Conservation (phyloP, 2,888 invertebrate genomes). For the Caenorhabditis uteleia region DNA sequence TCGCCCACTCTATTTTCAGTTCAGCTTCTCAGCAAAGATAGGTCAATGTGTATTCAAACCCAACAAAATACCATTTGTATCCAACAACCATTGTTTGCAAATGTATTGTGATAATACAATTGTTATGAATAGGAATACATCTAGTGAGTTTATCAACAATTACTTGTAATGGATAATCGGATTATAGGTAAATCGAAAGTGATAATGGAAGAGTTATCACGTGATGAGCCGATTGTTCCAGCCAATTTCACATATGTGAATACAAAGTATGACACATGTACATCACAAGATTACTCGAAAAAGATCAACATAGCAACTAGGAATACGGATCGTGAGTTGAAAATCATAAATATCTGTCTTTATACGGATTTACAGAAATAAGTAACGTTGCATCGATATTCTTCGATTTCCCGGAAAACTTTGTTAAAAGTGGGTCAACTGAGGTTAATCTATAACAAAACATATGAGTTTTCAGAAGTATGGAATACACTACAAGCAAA, state of each 20-base stretch:
- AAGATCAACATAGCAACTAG: no score
- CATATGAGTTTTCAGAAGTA: conserved; percentile 11
- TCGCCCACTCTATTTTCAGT: background rate
- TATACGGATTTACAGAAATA: background rate
- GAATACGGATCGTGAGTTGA: no score
- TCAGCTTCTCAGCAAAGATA: conserved; percentile 4
- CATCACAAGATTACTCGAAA: no score
- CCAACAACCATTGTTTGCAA: conserved; percentile 32
- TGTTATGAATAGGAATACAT: conserved; percentile 7
- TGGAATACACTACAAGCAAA: conserved; percentile 26
- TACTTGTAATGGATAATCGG: no score
- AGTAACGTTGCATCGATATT: conserved; percentile 9
- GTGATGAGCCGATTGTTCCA: no score
- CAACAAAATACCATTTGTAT: conserved; percentile 18
- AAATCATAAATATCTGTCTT: no score
- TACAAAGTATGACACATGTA: no score
- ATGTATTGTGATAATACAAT: conserved; percentile 43
- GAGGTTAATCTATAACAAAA: background rate
- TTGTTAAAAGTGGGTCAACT: conserved; percentile 9
- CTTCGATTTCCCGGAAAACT: conserved; percentile 12
- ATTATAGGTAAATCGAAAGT: no score
- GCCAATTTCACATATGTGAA: no score
- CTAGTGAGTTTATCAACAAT: no score
- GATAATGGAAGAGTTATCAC: no score
- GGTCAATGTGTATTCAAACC: conserved; percentile 11